Conservation (phyloP, 35 echinoderm and acorn worm species). For the Acanthaster planci region DNA sequence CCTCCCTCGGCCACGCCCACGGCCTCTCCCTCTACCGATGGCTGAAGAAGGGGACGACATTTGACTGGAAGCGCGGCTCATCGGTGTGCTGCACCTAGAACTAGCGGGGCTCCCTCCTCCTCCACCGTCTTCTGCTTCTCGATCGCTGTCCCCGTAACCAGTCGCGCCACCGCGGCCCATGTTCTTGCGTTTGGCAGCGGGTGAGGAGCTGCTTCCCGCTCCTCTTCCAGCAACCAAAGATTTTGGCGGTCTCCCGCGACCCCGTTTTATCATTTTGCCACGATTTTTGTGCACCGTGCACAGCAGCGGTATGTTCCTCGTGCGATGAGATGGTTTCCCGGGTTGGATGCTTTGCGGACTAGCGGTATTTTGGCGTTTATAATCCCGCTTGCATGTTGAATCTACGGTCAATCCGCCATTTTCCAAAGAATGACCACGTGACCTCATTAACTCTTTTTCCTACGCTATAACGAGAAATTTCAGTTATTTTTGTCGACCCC, state of each 20-base stretch:
- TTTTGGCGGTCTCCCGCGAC: conserved; percentile 86
- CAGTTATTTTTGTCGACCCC: too few relatives aligned
- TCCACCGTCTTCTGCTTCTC: conserved; percentile 18
- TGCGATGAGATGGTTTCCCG: conserved; percentile 40
- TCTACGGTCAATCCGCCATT: conserved; percentile 91
- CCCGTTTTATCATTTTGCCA: conserved; percentile 77
- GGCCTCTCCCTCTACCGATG: conserved; percentile 27
- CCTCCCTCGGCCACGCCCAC: conserved; percentile 53
- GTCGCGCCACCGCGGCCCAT: conserved; percentile 62
- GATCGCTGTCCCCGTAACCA: conserved; percentile 57
- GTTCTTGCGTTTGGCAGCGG: conserved; percentile 60
- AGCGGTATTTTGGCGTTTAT: conserved; percentile 72
- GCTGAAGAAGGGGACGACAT: conserved; percentile 48
- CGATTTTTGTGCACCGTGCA: conserved; percentile 46
- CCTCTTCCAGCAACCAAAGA: conserved; percentile 59
- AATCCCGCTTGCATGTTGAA: conserved; percentile 73
- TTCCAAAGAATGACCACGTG: conserved; percentile 97
- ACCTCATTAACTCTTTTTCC: conserved; percentile 46
- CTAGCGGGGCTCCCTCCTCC: conserved; percentile 72
- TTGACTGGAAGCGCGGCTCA: conserved; percentile 68
- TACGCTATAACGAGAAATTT: not conserved
- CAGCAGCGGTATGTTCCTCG: conserved; percentile 42
- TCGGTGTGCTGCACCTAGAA: conserved; percentile 91
- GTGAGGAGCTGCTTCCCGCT: conserved; percentile 38
- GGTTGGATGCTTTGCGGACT: conserved; percentile 45